Base-by-base conservation (phyloP, 2,888 invertebrate species). In the Drosophila vallismaia region DNA sequence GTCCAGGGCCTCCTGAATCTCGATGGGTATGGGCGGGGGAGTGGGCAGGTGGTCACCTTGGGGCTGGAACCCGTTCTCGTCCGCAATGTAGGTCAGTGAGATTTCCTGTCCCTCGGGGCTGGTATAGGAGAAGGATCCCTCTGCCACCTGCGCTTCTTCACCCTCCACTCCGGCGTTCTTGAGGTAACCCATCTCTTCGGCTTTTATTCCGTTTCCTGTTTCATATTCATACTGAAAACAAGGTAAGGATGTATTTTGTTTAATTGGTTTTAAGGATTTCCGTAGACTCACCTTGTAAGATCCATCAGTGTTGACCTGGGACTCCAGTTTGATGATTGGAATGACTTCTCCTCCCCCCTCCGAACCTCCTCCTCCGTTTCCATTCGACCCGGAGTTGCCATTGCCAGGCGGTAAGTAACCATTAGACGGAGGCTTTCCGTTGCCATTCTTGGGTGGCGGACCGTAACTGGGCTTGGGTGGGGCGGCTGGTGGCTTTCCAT, bases 1-100 rank as follows among this genome's bases (percentile, higher is more conserved):
- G 64, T 90, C 91, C 49, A 91, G 74, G 0, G 90, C 89, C 69
- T 91, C 91, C 83, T 94, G 94, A 76, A 96, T 96, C 76, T 94
- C 95, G 55, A 94, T 93, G 7, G 96, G 96, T 75, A 96, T 95
- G 19, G 96, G 95, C n/a, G 96, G 96, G 4, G 96, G 95, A 7
- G 96, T 96, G 10, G 96, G 96, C 46, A 96, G 92, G 90, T 96
- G 96, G 50, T 94, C 95, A 38, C 96, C 96, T 59, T 79, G 76
- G n/a, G 91, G 91, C 60, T 90, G 92, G 79, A 93, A 93, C 89
- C 95, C 95, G 83, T 95, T 94, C 90, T 95, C 95, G 84, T 95
- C 95, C 85, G 95, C 95, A 52, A 93, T 92, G 92, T 95, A 96
- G 36, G 93, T 93, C 36, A 95, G 75, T 12, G 93, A 90, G 78